Conservation (phyloP, 64 coral and sea anemone genomes). For the Montipora foliosa region DNA sequence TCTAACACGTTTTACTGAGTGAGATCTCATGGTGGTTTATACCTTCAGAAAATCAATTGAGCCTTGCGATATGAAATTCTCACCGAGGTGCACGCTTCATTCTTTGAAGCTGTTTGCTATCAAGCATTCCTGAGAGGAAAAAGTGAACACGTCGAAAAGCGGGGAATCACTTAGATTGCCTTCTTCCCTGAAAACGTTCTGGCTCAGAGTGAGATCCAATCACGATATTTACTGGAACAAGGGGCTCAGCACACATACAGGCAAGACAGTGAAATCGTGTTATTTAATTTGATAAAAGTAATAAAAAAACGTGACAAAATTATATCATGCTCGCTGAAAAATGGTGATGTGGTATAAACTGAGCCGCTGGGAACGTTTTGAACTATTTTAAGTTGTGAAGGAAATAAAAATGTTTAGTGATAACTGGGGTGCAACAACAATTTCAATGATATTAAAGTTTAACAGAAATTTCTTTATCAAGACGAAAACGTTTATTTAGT, state of each 20-base stretch:
- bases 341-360: not conserved
- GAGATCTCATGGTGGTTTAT: too few species aligned
- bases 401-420: conserved; percentile 7
- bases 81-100: not conserved
- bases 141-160: not conserved
- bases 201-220: not conserved
- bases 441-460: not conserved
- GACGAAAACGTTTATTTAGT: not conserved
- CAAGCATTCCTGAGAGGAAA: not conserved
- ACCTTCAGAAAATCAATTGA: not conserved
- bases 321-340: not conserved
- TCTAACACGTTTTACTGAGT: too few species aligned
- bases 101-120: not conserved
- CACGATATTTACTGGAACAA: not conserved
- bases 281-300: not conserved
- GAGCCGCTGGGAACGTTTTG: not conserved
- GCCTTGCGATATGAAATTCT: not conserved
- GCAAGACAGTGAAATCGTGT: too few species aligned
- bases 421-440: not conserved
- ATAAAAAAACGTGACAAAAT: not conserved
- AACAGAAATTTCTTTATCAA: not conserved
- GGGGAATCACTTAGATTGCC: not conserved
- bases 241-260: too few species aligned
- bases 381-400: not conserved
- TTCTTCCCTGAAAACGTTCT: not conserved